Percentiles rank a stretch among this genome's conserved stretches.
phyloP scores from a whole-genome alignment of 2,888 invertebrate species.

The Dryadula phaetusa region DNA sequence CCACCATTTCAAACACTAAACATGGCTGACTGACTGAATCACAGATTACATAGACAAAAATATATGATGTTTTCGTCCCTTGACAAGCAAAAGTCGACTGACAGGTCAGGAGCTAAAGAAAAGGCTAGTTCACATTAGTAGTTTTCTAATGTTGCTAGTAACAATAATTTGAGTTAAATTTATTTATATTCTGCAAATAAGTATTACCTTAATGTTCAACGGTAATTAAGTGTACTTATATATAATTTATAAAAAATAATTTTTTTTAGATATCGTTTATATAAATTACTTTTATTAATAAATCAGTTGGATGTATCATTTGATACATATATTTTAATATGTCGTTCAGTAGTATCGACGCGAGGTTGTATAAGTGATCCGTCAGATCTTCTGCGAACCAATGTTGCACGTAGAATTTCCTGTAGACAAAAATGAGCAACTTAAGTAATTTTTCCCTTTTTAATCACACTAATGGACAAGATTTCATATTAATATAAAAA shows the following conservation, averaged over 20 bases:
- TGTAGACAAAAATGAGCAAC: conserved; percentile 50
- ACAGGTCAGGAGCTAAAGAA: conserved; percentile 37
- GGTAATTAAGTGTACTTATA: too few species aligned
- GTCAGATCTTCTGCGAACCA: conserved; percentile 76
- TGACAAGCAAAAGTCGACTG: conserved; percentile 43
- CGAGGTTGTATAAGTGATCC: conserved; percentile 72
- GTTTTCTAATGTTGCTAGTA: conserved; percentile 21
- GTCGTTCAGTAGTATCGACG: conserved; percentile 59
- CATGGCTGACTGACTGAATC: conserved; percentile 77
- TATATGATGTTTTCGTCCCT: conserved; percentile 51
- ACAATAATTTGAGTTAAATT: not conserved
- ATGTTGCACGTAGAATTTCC: conserved; percentile 71
- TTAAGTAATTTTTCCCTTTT: not conserved
- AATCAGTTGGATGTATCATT: conserved; percentile 51
- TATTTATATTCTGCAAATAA: not conserved
- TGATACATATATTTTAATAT: conserved; percentile 76
- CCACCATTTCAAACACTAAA: conserved; percentile 82
- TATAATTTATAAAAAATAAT: not conserved
- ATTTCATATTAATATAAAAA: not conserved
- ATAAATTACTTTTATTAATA: not conserved
- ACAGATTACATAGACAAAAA: conserved; percentile 49
- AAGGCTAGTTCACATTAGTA: conserved; percentile 9
- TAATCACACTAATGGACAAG: not conserved
- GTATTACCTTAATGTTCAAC: not conserved
- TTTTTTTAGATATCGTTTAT: not conserved